Evolutionary conservation across 1,140 invertebrate genomes (phyloP).

Genomic region (Heliconius hewitsoni): DNA sequence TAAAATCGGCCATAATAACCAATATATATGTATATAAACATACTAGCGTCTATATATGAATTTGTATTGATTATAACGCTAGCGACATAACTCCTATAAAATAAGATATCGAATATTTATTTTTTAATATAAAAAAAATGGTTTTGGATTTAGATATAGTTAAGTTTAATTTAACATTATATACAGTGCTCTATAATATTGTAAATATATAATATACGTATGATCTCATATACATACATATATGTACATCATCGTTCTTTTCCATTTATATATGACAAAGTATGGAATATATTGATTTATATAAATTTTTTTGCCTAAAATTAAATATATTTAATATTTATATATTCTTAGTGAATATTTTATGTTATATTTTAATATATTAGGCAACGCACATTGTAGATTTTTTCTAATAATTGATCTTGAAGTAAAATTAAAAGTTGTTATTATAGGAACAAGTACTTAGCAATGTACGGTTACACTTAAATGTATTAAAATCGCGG

Average conservation of each 20-base stretch:
- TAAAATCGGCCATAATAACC: background rate
- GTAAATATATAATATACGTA: background rate
- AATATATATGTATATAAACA: background rate
- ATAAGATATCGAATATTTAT: background rate
- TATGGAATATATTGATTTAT: background rate
- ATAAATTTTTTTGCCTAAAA: background rate
- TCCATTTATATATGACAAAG: background rate
- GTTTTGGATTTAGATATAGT: conserved; percentile 6
- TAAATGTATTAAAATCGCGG: background rate
- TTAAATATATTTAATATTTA: background rate
- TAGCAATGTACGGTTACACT: background rate
- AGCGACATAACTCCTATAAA: background rate
- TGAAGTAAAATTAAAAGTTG: background rate
- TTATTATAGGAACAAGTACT: background rate
- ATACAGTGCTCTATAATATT: conserved; percentile 1
- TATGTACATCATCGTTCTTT: background rate
- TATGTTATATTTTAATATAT: background rate
- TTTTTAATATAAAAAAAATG: background rate
- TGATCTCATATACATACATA: background rate
- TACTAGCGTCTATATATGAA: background rate
- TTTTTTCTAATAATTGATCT: background rate
- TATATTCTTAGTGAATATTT: background rate
- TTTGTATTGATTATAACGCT: background rate
- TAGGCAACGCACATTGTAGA: background rate
- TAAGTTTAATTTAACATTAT: background rate